phyloP scores from a whole-genome alignment of 2,113 vertebrate genomes.

The Strigops habroptila region DNA sequence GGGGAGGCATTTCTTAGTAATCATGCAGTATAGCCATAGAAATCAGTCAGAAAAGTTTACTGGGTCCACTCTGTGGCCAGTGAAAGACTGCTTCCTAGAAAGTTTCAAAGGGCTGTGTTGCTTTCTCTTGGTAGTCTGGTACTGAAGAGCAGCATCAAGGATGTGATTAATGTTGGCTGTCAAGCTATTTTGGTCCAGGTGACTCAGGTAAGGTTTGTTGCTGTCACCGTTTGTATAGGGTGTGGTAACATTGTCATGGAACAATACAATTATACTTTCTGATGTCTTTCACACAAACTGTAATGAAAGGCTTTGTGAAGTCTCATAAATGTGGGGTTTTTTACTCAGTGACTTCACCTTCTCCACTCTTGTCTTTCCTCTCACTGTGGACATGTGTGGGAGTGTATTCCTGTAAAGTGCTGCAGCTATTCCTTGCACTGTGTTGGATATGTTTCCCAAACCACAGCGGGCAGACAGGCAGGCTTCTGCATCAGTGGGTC shows the following conservation, averaged over 20 bases:
- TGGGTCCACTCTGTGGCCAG: neutral
- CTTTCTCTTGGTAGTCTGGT: neutral
- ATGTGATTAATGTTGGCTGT: neutral
- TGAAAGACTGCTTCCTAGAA: neutral
- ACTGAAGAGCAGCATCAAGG: neutral
- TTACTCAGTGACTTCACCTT: neutral
- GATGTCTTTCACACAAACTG: neutral
- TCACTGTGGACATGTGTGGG: slow-evolving; percentile 3
- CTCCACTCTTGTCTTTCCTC: neutral
- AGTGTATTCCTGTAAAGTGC: neutral
- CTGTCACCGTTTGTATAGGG: slow-evolving; percentile 1
- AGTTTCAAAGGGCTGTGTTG: neutral
- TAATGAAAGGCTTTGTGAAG: slow-evolving; percentile 20
- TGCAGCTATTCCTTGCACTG: neutral
- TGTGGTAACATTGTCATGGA: slow-evolving; percentile 5
- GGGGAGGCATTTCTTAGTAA: neutral
- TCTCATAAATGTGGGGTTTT: neutral
- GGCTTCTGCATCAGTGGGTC: neutral
- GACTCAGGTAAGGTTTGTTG: slow-evolving; percentile 2
- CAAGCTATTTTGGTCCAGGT: slow-evolving; percentile 28
- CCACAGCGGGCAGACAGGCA: neutral
- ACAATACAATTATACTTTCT: neutral
- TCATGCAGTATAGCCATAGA: neutral
- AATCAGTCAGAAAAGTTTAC: neutral
- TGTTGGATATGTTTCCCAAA: neutral